Evolutionary conservation across 35 echinoderm and acorn worm species (phyloP), one percentile per base, ranked within the genome.

Genomic region (Apostichopus parvimensis): DNA sequence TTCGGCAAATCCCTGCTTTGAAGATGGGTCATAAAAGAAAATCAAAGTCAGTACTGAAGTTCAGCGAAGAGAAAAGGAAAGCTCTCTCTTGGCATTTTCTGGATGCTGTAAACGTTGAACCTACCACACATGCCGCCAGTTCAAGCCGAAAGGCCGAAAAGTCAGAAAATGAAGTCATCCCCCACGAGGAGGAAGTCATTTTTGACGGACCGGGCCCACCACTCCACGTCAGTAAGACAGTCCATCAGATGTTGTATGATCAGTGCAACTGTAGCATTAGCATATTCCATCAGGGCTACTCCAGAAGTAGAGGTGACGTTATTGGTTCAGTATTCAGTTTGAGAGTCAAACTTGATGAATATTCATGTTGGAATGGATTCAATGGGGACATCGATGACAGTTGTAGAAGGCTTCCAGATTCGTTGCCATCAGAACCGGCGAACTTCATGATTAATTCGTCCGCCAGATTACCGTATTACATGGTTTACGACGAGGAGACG

Each of bases 11-110:
- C 34, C 34, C 34, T 45, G 34, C 34, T 45, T 75, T 58, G 24
- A 84, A 71, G 77, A 93, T 93, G 92, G 85, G 92, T 24, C 18
- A 87, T 25, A 93, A 93, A 57, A 71, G 92, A 21, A 93, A 93
- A 64, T 85, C 92, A 11, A 56, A 23, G 12, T 57, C 92, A 5
- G 24, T 90, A 8, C 72, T 86, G 57, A 68, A 91, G 22, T 82
- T 94, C 26, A 90, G 90, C 77, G 78, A 87, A 78, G 93, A 92
- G 20, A 96, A 96, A 64, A 87, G 93, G n/a, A 72, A 87, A 71
- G 94, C 93, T 79, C 70, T 96, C 21, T 90, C 95, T 8, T 96
- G 95, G 95, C 92, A 96, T 73, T 90, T 94, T 91, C 83, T 76
- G n/a, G 92, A 93, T 90, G 79, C 54, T 6, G 65, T 2, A 8